Conservation (phyloP, 2,113 vertebrate genomes). For the Varanus komodoensis region DNA sequence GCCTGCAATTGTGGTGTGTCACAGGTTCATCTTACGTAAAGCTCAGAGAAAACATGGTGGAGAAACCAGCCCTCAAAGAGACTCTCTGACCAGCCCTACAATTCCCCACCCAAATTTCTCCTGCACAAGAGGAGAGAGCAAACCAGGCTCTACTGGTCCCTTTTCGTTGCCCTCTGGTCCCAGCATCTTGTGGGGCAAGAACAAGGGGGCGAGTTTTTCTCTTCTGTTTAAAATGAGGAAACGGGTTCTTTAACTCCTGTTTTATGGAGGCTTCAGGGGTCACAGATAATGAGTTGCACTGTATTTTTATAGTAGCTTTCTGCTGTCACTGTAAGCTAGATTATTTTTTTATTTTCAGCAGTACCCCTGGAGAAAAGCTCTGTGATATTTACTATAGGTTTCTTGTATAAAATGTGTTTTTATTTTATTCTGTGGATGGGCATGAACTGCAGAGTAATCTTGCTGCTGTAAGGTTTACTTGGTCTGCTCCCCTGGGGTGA, state of each 20-base stretch:
- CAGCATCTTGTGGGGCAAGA: background rate
- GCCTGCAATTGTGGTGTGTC: too few relatives aligned
- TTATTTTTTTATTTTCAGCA: background rate
- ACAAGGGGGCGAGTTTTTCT: background rate
- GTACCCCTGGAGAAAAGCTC: conserved; percentile 51
- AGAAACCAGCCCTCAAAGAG: background rate
- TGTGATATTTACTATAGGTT: conserved; percentile 36
- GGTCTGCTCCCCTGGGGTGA: conserved; percentile 55
- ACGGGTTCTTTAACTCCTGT: background rate
- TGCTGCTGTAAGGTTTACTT: conserved; percentile 56
- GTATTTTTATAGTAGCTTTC: conserved; percentile 39
- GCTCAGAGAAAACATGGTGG: background rate
- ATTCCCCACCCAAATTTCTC: background rate
- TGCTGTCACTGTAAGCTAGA: background rate
- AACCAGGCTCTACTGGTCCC: too few relatives aligned
- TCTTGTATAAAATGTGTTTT: conserved; percentile 50
- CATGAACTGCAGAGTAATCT: conserved; percentile 9
- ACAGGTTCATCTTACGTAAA: background rate
- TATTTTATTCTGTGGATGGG: conserved; percentile 53
- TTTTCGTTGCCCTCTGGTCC: background rate
- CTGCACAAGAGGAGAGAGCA: background rate
- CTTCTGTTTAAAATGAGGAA: background rate
- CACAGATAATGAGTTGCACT: background rate
- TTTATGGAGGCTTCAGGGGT: background rate
- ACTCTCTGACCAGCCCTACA: background rate